These are phyloP conservation scores for Phylloscopus trochilus DNA, from an alignment of 2,113 vertebrate species.

Conservation along the genomic window DNA sequence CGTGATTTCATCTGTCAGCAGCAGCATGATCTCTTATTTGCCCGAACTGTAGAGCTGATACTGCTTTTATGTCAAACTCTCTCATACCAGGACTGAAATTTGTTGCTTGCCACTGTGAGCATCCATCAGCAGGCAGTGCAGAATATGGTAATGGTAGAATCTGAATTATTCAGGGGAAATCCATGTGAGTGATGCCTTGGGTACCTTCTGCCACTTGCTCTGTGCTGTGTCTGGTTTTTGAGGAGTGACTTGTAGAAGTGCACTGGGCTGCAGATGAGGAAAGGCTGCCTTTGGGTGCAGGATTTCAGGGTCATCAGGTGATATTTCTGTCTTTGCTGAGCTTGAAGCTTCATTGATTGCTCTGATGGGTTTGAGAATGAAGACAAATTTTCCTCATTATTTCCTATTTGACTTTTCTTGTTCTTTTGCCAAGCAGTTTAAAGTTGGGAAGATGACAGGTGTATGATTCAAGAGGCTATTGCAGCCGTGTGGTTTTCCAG, in stretches of 20 bases:
- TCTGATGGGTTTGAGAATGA: neutral
- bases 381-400: neutral
- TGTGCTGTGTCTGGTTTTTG: neutral
- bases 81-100: neutral
- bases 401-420: neutral
- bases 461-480: neutral
- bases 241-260: neutral
- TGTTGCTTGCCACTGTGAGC: neutral
- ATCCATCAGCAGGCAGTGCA: neutral
- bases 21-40: neutral
- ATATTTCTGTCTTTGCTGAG: neutral
- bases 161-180: neutral
- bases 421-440: neutral
- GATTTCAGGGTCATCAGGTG: fast-evolving
- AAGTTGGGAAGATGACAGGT: neutral
- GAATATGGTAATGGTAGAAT: neutral
- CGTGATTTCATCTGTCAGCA: neutral
- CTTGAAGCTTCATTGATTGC: neutral
- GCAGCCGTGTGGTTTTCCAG: neutral
- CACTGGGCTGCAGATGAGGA: neutral
- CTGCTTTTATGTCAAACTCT: neutral
- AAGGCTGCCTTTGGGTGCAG: neutral
- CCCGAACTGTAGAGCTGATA: neutral
- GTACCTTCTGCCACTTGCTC: neutral
- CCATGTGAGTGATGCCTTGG: neutral